A percentile compares a stretch with the other conserved stretches of the same genome.
These are phyloP conservation scores for Clarias pachynema DNA, from an alignment of 2,797 vertebrate species.

Conservation along the genomic window DNA sequence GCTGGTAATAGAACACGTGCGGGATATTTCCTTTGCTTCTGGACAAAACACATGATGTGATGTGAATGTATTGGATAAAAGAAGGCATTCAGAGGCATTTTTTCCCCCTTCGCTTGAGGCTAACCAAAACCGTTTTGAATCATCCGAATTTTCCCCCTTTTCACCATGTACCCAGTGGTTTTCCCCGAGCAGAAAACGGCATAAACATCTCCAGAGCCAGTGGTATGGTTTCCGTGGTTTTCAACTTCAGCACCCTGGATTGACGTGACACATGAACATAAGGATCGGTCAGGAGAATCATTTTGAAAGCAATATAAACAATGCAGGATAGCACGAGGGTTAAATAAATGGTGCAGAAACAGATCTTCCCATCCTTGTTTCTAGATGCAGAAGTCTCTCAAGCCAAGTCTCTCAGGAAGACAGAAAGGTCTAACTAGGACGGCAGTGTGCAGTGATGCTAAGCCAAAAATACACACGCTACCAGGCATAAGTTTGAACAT, in stretches of 20 bases:
- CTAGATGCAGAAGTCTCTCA: neutral
- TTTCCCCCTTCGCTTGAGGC: neutral
- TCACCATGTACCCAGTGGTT: neutral
- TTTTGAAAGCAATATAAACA: neutral
- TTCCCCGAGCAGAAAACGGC: neutral
- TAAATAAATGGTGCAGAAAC: neutral
- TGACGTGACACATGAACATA: neutral
- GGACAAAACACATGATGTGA: neutral
- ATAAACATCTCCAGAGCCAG: neutral
- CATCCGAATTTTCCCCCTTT: neutral
- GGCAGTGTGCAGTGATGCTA: neutral
- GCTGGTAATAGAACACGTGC: neutral
- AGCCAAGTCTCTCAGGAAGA: neutral
- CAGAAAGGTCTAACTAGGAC: neutral
- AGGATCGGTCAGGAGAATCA: neutral
- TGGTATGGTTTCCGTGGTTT: neutral
- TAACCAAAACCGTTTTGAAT: conserved; percentile 18
- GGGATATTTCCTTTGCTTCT: neutral
- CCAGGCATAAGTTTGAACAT: too few relatives aligned
- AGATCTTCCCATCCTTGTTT: neutral
- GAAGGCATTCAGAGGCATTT: neutral
- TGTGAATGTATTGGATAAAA: neutral
- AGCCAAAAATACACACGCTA: neutral
- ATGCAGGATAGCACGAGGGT: too few relatives aligned
- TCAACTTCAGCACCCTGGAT: neutral